Base-by-base conservation (phyloP, 2,797 vertebrate species). In the Chelon auratus region DNA sequence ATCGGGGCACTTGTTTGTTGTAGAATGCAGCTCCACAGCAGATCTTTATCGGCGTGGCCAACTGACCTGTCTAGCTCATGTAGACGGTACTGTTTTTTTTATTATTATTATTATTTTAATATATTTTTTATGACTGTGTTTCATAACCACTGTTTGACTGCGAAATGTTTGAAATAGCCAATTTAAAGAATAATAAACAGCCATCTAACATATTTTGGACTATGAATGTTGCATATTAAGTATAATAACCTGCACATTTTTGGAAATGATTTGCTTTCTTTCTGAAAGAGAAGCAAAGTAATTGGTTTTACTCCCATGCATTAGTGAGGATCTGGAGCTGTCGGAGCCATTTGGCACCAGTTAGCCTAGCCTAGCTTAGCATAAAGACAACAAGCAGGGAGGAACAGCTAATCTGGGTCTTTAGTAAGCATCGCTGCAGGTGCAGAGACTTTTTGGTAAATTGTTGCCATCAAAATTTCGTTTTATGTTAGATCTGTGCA, bases 1-100 rank as follows among this genome's bases (percentile, higher is more conserved):
- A 93, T 91, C 75, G 78, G 77, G 80, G 87, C 76, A 70, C 89
- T 86, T 93, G 92, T 93, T 95, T 95, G 92, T 93, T 92, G 90
- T 88, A 91, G 87, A 92, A 89, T 77, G 90, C 91, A 90, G 91
- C 86, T 90, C 86, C 76, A 75, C 80, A 83, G 80, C 68, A 82
- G 94, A 95, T 95, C 72, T 66, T 83, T 93, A 95, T 95, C 94
- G 4, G 5, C 4, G 12, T 71, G 79, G 67, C 84, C 85, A 82
- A 26, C 68, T 81, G 89, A 86, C 83, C 89, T 62, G 88, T 88
- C 90, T 85, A 80, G 80, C 67, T 51, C 56, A 52, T 20, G 84
- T 83, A 90, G 87, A 80, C 77, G 65, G 72, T 0, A 26, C 58
- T 56, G 36, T 1, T 6, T 67, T 22, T 14, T 67, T 37, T 55